Evolutionary conservation across 35 echinoderm and acorn worm genomes (phyloP).

Genomic region (Nesometra sesokonis): DNA sequence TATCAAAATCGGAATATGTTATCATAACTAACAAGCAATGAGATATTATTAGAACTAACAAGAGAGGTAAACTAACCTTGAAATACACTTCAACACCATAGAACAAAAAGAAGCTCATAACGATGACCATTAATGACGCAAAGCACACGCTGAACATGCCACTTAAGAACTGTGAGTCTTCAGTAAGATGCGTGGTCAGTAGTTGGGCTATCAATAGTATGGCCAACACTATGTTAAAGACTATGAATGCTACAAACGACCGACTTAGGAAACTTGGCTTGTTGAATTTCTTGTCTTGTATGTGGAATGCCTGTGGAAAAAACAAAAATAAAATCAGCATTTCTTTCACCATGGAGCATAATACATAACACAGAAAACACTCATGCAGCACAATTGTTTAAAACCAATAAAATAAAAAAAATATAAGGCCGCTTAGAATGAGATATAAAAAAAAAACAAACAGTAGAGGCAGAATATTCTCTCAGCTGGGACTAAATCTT

Average conservation of each 20-base stretch:
- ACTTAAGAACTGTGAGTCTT: constrained; percentile 27
- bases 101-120: constrained; percentile 73
- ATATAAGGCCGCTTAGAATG: no score
- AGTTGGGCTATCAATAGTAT: constrained; percentile 50
- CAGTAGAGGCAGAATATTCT: no score
- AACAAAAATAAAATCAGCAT: not conserved
- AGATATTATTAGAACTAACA: not conserved
- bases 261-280: constrained; percentile 83
- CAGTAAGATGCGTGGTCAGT: constrained; percentile 32
- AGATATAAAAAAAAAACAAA: no score
- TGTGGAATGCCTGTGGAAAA: constrained; percentile 68
- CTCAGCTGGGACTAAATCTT: no score
- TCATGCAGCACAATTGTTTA: not conserved
- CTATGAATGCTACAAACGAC: constrained; percentile 54
- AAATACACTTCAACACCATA: constrained; percentile 98
- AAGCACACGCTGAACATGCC: constrained; percentile 54
- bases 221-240: constrained; percentile 66
- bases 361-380: not conserved
- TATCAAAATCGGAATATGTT: not conserved
- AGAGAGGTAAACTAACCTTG: constrained; percentile 36
- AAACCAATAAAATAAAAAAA: not conserved
- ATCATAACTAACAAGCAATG: not conserved
- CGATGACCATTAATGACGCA: constrained; percentile 63
- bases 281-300: constrained; percentile 50
- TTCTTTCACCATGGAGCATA: not conserved